These are phyloP conservation scores for Dromococcyx pavoninus DNA, from an alignment of 2,797 vertebrate species.

Conservation along the genomic window DNA sequence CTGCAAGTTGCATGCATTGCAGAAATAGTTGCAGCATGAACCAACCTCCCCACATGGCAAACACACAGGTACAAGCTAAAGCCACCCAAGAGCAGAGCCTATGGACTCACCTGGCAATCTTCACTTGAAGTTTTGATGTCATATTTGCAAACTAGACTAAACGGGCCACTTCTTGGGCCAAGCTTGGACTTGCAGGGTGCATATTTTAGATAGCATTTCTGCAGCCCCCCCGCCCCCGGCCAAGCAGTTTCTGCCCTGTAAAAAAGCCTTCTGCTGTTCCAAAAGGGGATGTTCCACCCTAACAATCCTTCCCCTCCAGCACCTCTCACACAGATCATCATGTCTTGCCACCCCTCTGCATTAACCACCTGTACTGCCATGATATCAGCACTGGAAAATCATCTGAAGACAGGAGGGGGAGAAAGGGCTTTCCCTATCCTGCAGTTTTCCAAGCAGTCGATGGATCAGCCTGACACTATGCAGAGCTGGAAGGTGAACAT, in stretches of 20 bases:
- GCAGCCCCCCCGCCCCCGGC: no score
- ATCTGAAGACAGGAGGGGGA: background rate
- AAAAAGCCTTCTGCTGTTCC: background rate
- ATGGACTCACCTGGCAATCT: fast-evolving
- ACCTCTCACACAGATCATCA: fast-evolving
- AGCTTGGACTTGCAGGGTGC: background rate
- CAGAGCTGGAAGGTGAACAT: background rate
- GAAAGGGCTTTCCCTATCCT: background rate
- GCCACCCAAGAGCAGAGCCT: background rate
- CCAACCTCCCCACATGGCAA: fast-evolving
- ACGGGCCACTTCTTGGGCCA: background rate
- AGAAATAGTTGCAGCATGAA: fast-evolving
- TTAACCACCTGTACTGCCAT: fast-evolving
- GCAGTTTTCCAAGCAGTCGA: background rate
- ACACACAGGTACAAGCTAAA: fast-evolving
- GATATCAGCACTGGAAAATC: background rate
- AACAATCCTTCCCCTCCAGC: background rate
- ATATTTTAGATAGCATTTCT: background rate
- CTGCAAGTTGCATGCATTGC: fast-evolving
- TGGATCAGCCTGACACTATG: no score
- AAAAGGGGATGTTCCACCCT: background rate
- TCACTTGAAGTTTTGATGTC: background rate
- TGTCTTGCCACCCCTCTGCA: background rate
- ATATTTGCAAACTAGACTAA: background rate
- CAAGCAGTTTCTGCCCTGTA: background rate